Conservation (phyloP, 2,888 invertebrate species). For the Pycnomerus fuliginosus region DNA sequence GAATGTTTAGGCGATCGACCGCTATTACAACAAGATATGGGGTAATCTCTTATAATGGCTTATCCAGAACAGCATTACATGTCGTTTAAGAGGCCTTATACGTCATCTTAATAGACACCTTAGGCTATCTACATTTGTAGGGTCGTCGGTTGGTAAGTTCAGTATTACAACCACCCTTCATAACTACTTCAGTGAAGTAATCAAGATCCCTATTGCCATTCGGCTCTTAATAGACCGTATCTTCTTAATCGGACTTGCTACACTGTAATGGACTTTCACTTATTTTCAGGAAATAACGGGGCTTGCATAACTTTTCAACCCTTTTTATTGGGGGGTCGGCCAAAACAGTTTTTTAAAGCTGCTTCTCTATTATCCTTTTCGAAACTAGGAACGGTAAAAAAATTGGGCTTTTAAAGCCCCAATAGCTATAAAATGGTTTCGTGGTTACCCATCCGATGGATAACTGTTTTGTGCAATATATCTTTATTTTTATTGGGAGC, state of each 20-base stretch:
- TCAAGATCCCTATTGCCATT: constrained; percentile 22
- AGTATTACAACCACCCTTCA: constrained; percentile 25
- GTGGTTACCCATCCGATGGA: too few species aligned
- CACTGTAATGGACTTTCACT: constrained; percentile 11
- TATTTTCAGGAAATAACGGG: constrained; percentile 12
- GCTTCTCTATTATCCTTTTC: constrained; percentile 6
- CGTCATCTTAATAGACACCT: constrained; percentile 24
- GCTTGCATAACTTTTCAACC: constrained; percentile 11
- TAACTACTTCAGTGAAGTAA: constrained; percentile 28
- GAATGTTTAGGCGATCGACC: constrained; percentile 4
- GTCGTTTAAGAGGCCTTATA: constrained; percentile 14
- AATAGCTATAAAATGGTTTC: constrained; percentile 8
- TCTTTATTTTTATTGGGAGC: too few species aligned
- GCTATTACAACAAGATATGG: constrained; percentile 7
- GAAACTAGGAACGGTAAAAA: constrained; percentile 9
- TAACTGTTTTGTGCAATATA: too few species aligned
- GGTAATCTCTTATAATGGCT: constrained; percentile 9
- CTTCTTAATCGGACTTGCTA: constrained; percentile 5
- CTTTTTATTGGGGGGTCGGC: constrained; percentile 6
- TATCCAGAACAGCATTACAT: constrained; percentile 17
- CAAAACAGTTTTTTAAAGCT: constrained; percentile 11
- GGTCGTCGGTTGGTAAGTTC: constrained; percentile 15
- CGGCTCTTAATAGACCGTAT: constrained; percentile 17
- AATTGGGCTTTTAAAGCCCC: constrained; percentile 12
- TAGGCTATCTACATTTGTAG: constrained; percentile 16